Conservation (phyloP, 2,113 vertebrate species). For the Nettapus auritus region DNA sequence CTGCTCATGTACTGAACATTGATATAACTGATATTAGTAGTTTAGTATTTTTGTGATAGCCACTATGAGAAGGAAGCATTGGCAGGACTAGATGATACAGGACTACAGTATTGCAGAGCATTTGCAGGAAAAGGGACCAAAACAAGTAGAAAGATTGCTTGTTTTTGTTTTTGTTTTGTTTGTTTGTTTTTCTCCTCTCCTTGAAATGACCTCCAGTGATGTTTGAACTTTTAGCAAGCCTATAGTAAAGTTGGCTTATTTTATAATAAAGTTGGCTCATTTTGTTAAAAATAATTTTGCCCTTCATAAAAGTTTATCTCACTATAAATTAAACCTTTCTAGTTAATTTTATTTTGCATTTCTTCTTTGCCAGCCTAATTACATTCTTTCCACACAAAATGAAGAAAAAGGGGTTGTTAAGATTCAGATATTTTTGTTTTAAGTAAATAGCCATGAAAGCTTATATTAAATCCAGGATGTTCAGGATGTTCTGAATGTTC, state of each 20-base stretch:
- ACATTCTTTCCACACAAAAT: constrained; percentile 64
- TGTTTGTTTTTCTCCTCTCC: not conserved
- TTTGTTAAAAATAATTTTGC: constrained; percentile 46
- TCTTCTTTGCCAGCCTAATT: constrained; percentile 56
- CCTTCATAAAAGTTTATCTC: constrained; percentile 1
- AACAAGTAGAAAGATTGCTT: not conserved
- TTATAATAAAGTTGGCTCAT: constrained; percentile 26
- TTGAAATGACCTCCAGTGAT: not conserved
- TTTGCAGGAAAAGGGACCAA: not conserved
- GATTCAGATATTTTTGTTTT: constrained; percentile 48
- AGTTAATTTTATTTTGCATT: constrained; percentile 26
- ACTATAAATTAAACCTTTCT: constrained; percentile 42
- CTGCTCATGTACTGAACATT: not conserved
- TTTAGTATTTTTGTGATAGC: not conserved
- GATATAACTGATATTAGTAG: not conserved
- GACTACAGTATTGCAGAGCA: not conserved
- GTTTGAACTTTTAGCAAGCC: not conserved
- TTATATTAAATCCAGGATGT: constrained; percentile 26
- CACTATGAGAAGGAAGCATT: not conserved
- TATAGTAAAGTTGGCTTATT: constrained; percentile 28
- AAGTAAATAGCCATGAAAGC: constrained; percentile 57
- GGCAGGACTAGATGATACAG: not conserved
- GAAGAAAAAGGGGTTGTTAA: constrained; percentile 39
- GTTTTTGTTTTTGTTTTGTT: too few relatives aligned
- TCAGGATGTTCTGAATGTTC: not conserved